Conservation (phyloP, 2,888 invertebrate species). For the Brachycybe producta region DNA sequence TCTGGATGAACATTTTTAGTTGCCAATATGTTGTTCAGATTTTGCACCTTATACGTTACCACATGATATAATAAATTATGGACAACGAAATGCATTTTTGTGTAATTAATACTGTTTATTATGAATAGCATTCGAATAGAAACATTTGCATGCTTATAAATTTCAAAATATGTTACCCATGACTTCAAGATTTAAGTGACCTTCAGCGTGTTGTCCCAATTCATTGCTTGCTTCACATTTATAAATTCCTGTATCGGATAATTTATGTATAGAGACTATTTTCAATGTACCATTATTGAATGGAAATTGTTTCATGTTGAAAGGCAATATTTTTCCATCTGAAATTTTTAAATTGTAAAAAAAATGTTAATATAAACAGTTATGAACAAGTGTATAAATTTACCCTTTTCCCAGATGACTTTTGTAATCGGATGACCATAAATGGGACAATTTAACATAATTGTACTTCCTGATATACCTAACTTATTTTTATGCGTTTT, state of each 20-base stretch:
- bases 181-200: constrained; percentile 76
- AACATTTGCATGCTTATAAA: constrained; percentile 37
- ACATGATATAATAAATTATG: too few species aligned
- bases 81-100: too few species aligned
- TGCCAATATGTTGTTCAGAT: too few species aligned
- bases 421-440: constrained; percentile 20
- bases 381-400: neutral
- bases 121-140: too few species aligned
- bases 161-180: constrained; percentile 64
- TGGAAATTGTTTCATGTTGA: constrained; percentile 86
- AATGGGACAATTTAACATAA: constrained; percentile 19
- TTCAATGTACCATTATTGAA: constrained; percentile 85
- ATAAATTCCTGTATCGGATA: constrained; percentile 85
- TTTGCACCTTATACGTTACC: too few species aligned
- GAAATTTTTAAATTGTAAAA: constrained; percentile 7
- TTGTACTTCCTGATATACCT: constrained; percentile 7
- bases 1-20: too few species aligned
- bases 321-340: constrained; percentile 73
- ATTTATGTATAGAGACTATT: constrained; percentile 82
- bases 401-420: constrained; percentile 20
- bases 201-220: constrained; percentile 52
- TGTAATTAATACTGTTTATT: too few species aligned
- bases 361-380: too few species aligned
- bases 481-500: neutral
- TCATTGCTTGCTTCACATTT: constrained; percentile 86